phyloP scores from a whole-genome alignment of 37 sponge, comb jelly and placozoan species.

The Oopsacas minuta region DNA sequence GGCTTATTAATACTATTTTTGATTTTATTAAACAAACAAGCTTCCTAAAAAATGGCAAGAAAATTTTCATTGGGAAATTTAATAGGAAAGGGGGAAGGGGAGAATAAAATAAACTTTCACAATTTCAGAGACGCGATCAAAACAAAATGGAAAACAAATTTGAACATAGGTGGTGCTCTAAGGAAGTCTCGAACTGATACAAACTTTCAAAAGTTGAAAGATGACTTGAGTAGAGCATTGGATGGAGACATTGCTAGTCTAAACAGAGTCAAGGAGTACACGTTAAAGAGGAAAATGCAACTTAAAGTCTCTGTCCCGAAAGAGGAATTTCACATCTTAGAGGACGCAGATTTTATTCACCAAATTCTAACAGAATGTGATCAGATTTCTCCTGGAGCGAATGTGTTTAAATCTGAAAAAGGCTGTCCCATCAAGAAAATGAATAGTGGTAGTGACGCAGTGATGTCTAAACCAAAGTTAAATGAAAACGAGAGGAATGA shows the following conservation, averaged over 20 bases:
- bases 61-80: neutral
- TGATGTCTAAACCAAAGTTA: neutral
- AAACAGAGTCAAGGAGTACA: neutral
- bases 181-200: neutral
- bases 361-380: conserved; percentile 3
- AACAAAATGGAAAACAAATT: neutral
- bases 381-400: neutral
- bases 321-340: neutral
- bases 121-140: neutral
- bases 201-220: neutral
- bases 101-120: neutral
- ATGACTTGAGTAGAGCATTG: neutral
- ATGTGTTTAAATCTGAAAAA: neutral
- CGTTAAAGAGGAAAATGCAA: neutral
- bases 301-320: neutral
- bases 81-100: neutral
- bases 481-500: neutral
- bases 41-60: neutral
- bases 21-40: no score
- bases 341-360: conserved; percentile 1
- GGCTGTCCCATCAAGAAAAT: neutral
- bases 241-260: neutral
- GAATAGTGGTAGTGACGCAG: neutral
- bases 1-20: no score
- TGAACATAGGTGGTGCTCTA: neutral